phyloP scores from a whole-genome alignment of 2,888 invertebrate species.

The Dynastes hyllus region DNA sequence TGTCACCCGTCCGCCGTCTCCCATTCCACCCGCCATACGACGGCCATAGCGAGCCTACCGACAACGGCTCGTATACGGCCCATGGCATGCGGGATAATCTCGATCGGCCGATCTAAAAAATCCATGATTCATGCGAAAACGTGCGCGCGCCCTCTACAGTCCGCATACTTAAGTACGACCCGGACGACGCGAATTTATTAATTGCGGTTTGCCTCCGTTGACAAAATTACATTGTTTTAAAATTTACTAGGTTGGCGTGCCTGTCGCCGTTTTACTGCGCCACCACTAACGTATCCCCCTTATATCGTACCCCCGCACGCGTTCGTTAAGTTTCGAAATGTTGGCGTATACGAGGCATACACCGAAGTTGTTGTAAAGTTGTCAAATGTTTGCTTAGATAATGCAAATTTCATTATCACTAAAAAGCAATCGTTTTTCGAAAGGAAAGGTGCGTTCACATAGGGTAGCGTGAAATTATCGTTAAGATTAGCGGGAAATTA shows the following conservation, averaged over 20 bases:
- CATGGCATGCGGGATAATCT: slow-evolving; percentile 2
- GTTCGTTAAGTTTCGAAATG: slow-evolving; percentile 18
- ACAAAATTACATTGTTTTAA: slow-evolving; percentile 50
- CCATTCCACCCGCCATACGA: background rate
- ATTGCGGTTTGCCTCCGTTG: slow-evolving; percentile 38
- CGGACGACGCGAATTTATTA: slow-evolving; percentile 36
- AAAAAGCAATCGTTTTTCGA: too few species aligned
- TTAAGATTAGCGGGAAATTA: too few species aligned
- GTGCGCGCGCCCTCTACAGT: slow-evolving; percentile 9
- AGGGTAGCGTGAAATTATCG: too few species aligned
- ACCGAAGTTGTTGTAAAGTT: too few species aligned
- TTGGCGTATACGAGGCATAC: background rate
- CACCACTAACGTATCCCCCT: background rate
- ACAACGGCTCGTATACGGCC: background rate
- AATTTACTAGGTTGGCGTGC: slow-evolving; percentile 49
- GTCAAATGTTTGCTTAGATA: too few species aligned
- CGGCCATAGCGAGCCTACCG: background rate
- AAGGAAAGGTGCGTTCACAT: too few species aligned
- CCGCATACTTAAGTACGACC: slow-evolving; percentile 22
- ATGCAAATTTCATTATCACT: too few species aligned
- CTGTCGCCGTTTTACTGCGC: slow-evolving; percentile 23
- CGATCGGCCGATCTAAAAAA: slow-evolving; percentile 31
- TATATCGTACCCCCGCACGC: background rate
- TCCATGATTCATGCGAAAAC: slow-evolving; percentile 39
- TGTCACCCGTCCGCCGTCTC: background rate